Base-by-base conservation (phyloP, 2,888 invertebrate species). In the Phasia obesa region DNA sequence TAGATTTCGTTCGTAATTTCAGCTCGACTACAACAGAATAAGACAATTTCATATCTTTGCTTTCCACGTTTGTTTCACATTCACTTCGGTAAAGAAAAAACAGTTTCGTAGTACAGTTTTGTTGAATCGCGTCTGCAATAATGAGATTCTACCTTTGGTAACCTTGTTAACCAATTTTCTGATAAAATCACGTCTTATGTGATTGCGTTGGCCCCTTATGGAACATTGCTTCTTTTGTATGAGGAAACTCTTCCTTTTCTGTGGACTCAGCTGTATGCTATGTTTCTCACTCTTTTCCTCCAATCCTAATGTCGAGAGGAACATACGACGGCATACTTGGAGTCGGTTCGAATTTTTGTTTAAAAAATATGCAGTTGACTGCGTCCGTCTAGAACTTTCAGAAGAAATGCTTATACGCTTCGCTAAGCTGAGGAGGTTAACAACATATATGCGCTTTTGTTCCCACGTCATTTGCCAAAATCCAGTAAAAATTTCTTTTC, bases 131-230 rank as follows among this genome's bases (percentile, higher is more conserved):
- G 42, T 27, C 67, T 69, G 67, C 42, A 69, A 69, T 69, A 55
- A 69, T 55, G 55, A 55, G 53, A 55, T 55, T 69, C 67, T 44
- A 57, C 57, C 57, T 57, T 57, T 57, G 69, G 69, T 55, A 69
- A 57, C 44, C 31, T 44, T 57, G 55, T 69, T 57, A 69, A 57
- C 44, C 57, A 44, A 55, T 69, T 69, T 69, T 57, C 21, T 57
- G n/a, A 69, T 44, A 69, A 57, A 69, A 44, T 55, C 5, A 25
- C 25, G 55, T 55, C 13, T 67, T 67, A 53, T 53, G 51, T 38
- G 53, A 67, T 67, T 53, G n/a, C 42, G 67, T 53, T 67, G 53
- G 53, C 67, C 38, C 65, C 17, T 49, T 65, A 15, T 44, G 25
- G 62, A 62, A 62, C 62, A 64, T 47, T 47, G 27, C 17, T 64